Evolutionary conservation across 2,888 invertebrate genomes (phyloP), one percentile per base, ranked within the genome.

Genomic region (Drosophila antonietae): DNA sequence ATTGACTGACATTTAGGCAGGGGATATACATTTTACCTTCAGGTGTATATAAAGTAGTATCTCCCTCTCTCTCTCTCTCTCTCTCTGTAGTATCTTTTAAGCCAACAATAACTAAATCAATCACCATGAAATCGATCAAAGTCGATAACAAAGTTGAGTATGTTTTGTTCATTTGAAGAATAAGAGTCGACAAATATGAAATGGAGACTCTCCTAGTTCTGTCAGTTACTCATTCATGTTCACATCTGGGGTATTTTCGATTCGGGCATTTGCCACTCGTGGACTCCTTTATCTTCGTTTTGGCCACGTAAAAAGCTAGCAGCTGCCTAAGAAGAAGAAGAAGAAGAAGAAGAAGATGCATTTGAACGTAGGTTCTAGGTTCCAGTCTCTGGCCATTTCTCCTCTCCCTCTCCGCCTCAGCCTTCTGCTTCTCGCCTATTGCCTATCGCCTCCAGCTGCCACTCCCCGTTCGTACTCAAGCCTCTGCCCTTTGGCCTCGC

Each of bases 321-420:
- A 73, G 51, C 62, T 62, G 68, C 51, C 60, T 44, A 58, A 66
- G 46, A 33, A 73, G 63, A 33, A 73, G 63, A 67, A 69, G 46
- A 28, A n/a, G n/a, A n/a, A n/a, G n/a, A 58, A 66, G 46, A 33
- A 73, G 63, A 67, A 69, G 46, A 28, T 51, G 59, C 44, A 68
- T 68, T 58, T 64, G 68, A 37, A 58, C n/a, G 43, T 66, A 51
- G 33, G 12, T 35, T 14, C 51, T 14, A 33, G 51, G 63, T 64
- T 68, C 43, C 55, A 58, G 31, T 53, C 53, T 56, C 51, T 47
- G 41, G 23, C 15, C 23, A 9, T 41, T n/a, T 18, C 41, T 41
- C 37, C 20, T 20, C 4, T 44, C 44, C 5, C 12, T 44, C 44
- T 41, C 8, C 8, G 3, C 12, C 44, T 20, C 44, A 9, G 12